Evolutionary conservation across 2,888 invertebrate species (phyloP).

Genomic region (Protonemura montana): DNA sequence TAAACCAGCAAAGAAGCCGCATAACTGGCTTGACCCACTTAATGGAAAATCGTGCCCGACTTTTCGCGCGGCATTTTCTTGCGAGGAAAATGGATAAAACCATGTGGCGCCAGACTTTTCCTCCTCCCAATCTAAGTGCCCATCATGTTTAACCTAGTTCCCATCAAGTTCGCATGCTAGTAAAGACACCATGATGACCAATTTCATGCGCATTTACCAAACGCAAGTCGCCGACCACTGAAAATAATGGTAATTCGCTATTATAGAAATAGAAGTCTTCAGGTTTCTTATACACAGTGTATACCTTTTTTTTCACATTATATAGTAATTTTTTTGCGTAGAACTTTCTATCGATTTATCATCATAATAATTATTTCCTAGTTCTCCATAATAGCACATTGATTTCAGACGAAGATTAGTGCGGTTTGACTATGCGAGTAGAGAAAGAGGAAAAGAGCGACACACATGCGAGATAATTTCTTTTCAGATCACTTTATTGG

Average conservation of each 20-base stretch:
- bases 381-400: constrained; percentile 7
- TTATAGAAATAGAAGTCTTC: not conserved
- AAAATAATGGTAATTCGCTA: not conserved
- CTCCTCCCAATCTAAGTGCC: not conserved
- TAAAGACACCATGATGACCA: not conserved
- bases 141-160: not conserved
- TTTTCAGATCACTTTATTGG: too few relatives aligned
- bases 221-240: not conserved
- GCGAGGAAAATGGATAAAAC: not conserved
- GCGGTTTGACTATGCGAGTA: not conserved
- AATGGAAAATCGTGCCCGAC: not conserved
- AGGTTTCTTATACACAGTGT: not conserved
- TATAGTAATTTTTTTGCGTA: not conserved
- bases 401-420: not conserved
- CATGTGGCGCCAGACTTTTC: not conserved
- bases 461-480: too few relatives aligned
- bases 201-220: not conserved
- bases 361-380: not conserved
- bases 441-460: too few relatives aligned
- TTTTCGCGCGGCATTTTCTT: not conserved
- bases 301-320: not conserved
- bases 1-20: too few relatives aligned
- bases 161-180: not conserved
- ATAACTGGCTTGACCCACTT: not conserved
- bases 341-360: not conserved